These are phyloP conservation scores for Nezara viridula DNA, from an alignment of 2,888 invertebrate species.

Conservation along the genomic window DNA sequence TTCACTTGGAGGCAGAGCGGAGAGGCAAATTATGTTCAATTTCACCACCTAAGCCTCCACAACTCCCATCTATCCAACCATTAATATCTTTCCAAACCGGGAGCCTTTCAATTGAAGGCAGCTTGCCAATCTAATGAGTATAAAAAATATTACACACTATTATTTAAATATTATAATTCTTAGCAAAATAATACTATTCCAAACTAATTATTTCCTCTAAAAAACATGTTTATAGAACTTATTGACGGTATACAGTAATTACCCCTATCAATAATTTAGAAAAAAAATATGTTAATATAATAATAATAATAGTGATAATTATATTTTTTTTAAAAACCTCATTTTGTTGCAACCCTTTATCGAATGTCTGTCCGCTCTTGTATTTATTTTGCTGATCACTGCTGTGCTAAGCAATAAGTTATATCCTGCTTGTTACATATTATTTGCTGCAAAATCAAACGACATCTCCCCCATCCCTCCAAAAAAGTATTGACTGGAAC, in stretches of 20 bases:
- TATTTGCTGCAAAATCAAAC: slow-evolving; percentile 45
- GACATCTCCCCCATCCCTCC: background rate
- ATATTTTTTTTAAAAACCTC: background rate
- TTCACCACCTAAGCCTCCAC: slow-evolving; percentile 16
- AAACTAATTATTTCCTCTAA: background rate
- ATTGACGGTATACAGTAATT: background rate
- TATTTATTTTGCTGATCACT: slow-evolving; percentile 59
- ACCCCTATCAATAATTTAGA: background rate
- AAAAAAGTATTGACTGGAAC: slow-evolving; percentile 38
- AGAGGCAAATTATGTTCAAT: slow-evolving; percentile 55
- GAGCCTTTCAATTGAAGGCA: background rate
- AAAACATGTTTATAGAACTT: background rate
- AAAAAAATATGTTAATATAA: background rate
- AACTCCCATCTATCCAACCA: background rate
- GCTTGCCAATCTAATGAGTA: background rate
- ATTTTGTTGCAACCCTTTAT: background rate
- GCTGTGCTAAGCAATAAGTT: slow-evolving; percentile 45
- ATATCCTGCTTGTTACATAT: slow-evolving; percentile 58
- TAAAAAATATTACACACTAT: background rate
- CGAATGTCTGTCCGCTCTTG: slow-evolving; percentile 36
- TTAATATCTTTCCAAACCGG: background rate
- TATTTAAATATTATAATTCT: background rate
- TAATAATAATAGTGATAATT: background rate
- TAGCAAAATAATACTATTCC: background rate
- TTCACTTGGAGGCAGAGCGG: slow-evolving; percentile 66